These are phyloP conservation scores for Cheumatopsyche charites DNA, from an alignment of 1,140 invertebrate species.

Conservation along the genomic window DNA sequence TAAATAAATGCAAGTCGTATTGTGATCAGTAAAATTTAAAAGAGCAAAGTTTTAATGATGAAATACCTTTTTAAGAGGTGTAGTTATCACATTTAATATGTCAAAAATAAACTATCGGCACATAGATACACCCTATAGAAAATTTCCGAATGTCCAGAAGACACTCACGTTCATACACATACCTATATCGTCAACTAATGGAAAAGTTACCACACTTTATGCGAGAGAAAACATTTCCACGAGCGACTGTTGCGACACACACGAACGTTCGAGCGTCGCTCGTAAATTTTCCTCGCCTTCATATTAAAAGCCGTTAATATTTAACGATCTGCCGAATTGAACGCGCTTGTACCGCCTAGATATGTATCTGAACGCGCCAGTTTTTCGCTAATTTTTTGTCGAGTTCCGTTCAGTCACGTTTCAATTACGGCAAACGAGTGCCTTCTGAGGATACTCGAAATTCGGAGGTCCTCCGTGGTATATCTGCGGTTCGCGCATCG, in stretches of 20 bases:
- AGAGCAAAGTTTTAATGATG: too few relatives aligned
- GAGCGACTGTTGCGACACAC: background rate
- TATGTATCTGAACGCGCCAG: too few relatives aligned
- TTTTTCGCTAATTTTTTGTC: background rate
- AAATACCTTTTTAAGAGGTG: too few relatives aligned
- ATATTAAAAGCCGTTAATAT: conserved; percentile 13
- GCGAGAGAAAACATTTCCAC: conserved; percentile 13
- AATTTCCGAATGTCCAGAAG: too few relatives aligned
- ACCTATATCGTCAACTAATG: conserved; percentile 18
- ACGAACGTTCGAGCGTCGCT: background rate
- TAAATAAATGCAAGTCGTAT: too few relatives aligned
- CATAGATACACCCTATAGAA: too few relatives aligned
- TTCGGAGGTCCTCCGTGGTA: background rate
- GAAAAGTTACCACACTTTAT: conserved; percentile 23
- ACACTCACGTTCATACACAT: too few relatives aligned
- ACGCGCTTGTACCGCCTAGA: background rate
- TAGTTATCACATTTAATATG: too few relatives aligned
- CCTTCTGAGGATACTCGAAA: background rate
- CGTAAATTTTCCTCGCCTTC: conserved; percentile 7
- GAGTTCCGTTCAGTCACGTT: background rate
- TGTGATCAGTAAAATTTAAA: too few relatives aligned
- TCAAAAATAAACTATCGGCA: too few relatives aligned
- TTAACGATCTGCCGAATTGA: conserved; percentile 1
- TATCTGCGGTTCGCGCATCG: too few relatives aligned
- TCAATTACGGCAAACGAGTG: background rate